These are phyloP conservation scores for Symphodus melops DNA, from an alignment of 2,113 vertebrate genomes.

Conservation along the genomic window DNA sequence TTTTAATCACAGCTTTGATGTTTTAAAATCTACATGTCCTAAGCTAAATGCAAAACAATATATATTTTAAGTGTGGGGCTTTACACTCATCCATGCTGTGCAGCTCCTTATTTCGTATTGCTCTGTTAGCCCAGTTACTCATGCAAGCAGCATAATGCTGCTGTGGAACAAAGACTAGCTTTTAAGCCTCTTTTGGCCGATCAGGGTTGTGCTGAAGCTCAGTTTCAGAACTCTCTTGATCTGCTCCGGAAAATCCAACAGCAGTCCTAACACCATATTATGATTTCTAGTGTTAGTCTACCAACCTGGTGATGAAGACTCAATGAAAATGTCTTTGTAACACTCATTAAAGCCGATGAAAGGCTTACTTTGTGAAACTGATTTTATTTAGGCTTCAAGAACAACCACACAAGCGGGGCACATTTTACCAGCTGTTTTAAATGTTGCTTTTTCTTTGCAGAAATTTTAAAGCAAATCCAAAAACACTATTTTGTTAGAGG, in stretches of 20 bases:
- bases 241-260: slow-evolving; percentile 2
- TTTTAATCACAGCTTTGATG: not conserved
- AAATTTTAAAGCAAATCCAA: too few species aligned
- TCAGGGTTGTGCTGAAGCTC: slow-evolving; percentile 35
- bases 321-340: not conserved
- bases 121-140: too few species aligned
- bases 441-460: not conserved
- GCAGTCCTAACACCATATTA: not conserved
- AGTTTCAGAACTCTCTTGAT: slow-evolving; percentile 27
- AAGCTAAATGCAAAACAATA: not conserved
- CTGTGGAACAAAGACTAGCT: slow-evolving; percentile 32
- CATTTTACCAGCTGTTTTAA: not conserved
- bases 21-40: not conserved
- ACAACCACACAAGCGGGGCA: not conserved
- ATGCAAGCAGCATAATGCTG: not conserved
- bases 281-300: not conserved
- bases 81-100: not conserved
- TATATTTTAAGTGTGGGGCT: not conserved
- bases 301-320: not conserved
- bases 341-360: too few species aligned
- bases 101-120: not conserved
- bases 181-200: slow-evolving; percentile 39
- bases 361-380: too few species aligned
- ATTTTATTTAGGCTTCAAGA: not conserved
- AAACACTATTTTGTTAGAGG: too few species aligned